A percentile compares a stretch with the other conserved stretches of the same genome.
phyloP scores from a whole-genome alignment of 2,113 vertebrate genomes.

The Regulus satrapa region DNA sequence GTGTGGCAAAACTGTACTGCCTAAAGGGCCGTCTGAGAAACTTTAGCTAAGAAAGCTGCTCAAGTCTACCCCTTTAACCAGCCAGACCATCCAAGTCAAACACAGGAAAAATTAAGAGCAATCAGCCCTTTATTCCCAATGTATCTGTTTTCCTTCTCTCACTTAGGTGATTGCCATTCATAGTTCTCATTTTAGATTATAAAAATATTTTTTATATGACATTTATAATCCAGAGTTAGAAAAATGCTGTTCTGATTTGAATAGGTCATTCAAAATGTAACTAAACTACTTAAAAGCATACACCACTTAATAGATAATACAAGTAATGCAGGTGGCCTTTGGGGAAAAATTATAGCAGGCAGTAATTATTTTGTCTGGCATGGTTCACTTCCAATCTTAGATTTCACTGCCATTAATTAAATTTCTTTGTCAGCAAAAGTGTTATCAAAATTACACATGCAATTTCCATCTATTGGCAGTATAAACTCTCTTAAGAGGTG shows the following conservation, averaged over 20 bases:
- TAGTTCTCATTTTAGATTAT: background rate
- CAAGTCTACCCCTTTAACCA: background rate
- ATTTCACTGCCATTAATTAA: constrained; percentile 25
- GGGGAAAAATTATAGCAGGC: background rate
- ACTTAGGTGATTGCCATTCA: background rate
- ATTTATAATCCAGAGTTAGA: background rate
- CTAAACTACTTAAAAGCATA: background rate
- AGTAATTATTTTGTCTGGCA: constrained; percentile 26
- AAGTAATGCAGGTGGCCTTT: constrained; percentile 15
- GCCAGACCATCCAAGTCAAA: background rate
- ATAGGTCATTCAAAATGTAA: constrained; percentile 2
- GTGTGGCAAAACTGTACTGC: background rate
- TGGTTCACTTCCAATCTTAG: constrained; percentile 16
- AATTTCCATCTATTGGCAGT: background rate
- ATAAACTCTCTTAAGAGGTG: background rate
- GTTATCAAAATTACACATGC: constrained; percentile 1
- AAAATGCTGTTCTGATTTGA: constrained; percentile 11
- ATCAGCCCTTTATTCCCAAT: background rate
- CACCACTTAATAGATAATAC: constrained; percentile 7
- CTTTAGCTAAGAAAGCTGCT: background rate
- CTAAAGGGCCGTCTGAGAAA: background rate
- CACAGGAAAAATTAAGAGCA: background rate
- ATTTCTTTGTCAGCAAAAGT: background rate
- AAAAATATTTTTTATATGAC: background rate
- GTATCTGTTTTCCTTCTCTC: background rate